These are phyloP conservation scores for Aleiodes leptofemur DNA, from an alignment of 2,888 invertebrate genomes.

Conservation along the genomic window DNA sequence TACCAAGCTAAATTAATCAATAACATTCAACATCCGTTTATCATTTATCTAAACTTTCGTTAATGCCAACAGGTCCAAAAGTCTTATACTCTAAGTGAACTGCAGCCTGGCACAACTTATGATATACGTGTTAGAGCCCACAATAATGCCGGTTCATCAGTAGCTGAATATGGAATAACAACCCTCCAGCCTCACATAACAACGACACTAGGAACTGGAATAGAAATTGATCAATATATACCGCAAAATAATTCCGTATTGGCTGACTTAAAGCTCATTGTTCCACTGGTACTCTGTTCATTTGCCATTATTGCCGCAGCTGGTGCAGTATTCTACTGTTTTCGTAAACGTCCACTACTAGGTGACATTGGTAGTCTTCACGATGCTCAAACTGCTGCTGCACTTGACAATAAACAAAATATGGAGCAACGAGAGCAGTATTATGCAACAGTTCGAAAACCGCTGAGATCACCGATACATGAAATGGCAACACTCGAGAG, in stretches of 20 bases:
- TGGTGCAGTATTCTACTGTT: slow-evolving; percentile 73
- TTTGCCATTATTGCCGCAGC: slow-evolving; percentile 72
- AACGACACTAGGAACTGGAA: slow-evolving; percentile 77
- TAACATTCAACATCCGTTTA: not conserved
- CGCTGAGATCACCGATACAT: slow-evolving; percentile 74
- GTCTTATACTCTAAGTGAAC: slow-evolving; percentile 86
- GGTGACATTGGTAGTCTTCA: slow-evolving; percentile 72
- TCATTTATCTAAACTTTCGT: not conserved
- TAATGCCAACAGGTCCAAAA: slow-evolving; percentile 77
- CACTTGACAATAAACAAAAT: slow-evolving; percentile 74
- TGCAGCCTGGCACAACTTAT: slow-evolving; percentile 81
- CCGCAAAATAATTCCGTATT: slow-evolving; percentile 72
- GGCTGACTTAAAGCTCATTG: slow-evolving; percentile 71
- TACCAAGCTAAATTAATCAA: too few species aligned
- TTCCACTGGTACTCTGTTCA: slow-evolving; percentile 71
- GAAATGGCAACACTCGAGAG: slow-evolving; percentile 76
- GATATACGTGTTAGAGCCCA: slow-evolving; percentile 80
- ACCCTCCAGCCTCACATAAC: slow-evolving; percentile 87
- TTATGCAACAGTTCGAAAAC: slow-evolving; percentile 77
- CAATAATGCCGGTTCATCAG: slow-evolving; percentile 91
- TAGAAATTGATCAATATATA: slow-evolving; percentile 72
- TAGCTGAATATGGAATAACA: slow-evolving; percentile 89
- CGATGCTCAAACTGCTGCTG: slow-evolving; percentile 72
- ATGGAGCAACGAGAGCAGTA: slow-evolving; percentile 77
- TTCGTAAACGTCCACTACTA: slow-evolving; percentile 77